Evolutionary conservation across 2,797 vertebrate genomes (phyloP).

Genomic region (Amazona ochrocephala): DNA sequence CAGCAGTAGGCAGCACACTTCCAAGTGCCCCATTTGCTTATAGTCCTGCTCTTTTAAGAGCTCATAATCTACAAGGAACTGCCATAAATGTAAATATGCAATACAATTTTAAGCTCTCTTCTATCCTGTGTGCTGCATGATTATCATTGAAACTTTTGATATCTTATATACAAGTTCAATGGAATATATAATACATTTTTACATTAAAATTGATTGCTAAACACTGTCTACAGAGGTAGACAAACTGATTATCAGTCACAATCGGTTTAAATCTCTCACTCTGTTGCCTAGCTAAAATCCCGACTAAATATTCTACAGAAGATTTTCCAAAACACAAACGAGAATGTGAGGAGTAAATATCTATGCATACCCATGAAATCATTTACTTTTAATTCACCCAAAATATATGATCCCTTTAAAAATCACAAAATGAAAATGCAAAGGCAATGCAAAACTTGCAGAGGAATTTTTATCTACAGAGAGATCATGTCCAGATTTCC

Average conservation of each 20-base stretch:
- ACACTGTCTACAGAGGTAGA: background rate
- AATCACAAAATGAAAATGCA: slow-evolving; percentile 26
- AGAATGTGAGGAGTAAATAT: background rate
- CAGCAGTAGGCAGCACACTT: background rate
- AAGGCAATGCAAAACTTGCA: slow-evolving; percentile 25
- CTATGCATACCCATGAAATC: background rate
- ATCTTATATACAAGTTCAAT: background rate
- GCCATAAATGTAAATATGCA: background rate
- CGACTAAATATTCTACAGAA: background rate
- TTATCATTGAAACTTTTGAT: background rate
- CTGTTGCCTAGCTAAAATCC: background rate
- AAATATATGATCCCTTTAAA: background rate
- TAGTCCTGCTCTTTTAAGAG: background rate
- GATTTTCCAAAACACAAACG: background rate
- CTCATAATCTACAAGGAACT: background rate
- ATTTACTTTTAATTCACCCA: background rate
- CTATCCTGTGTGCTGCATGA: background rate
- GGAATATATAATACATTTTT: background rate
- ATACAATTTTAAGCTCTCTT: background rate
- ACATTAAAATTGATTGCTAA: background rate
- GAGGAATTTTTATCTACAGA: slow-evolving; percentile 15
- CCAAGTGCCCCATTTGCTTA: background rate
- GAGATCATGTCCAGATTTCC: background rate
- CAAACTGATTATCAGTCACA: background rate
- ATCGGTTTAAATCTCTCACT: background rate